Evolutionary conservation across 1,140 invertebrate species (phyloP), one percentile per base, ranked within the genome.

Genomic region (Drosophila arizonae): DNA sequence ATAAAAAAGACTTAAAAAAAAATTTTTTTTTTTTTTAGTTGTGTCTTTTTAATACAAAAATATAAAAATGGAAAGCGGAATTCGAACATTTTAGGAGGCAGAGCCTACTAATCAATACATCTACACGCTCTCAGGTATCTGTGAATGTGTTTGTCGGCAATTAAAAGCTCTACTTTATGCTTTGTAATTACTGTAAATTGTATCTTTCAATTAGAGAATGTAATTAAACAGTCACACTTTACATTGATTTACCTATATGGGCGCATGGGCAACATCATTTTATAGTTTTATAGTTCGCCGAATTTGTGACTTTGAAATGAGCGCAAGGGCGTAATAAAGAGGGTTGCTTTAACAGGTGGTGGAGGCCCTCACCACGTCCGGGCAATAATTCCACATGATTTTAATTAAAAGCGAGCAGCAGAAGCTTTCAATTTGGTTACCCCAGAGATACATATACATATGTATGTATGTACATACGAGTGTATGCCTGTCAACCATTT

Each of bases 331-430:
- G 21, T 17, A 56, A 56, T 56, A 36, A 56, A 17, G 39, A 9
- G 55, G 55, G 24, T 28, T 28, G 26, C 30, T 28, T 58, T n/a
- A 55, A 10, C 28, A 15, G 15, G 3, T n/a, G 36, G 8, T 30
- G 10, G 24, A 2, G 17, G 13, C 30, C 9, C 39, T 33, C 9
- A 56, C 52, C 63, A 65, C 51, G 41, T 65, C 9, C 28, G 9
- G 13, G 17, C 54, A 24, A 65, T 56, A 46, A 33, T 24, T 66
- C 30, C 15, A 33, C 63, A 33, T 54, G 41, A 48, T 26, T 66
- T 66, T 66, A 66, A 66, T 66, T 66, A 66, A 66, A 66, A 54
- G 8, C 41, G 43, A 33, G 13, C 28, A 24, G 43, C 26, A 48
- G 43, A 11, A 15, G 43, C 41, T 48, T 21, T 46, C 17, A 33